Conservation (phyloP, 2,797 vertebrate species). For the Sternotherus odoratus region DNA sequence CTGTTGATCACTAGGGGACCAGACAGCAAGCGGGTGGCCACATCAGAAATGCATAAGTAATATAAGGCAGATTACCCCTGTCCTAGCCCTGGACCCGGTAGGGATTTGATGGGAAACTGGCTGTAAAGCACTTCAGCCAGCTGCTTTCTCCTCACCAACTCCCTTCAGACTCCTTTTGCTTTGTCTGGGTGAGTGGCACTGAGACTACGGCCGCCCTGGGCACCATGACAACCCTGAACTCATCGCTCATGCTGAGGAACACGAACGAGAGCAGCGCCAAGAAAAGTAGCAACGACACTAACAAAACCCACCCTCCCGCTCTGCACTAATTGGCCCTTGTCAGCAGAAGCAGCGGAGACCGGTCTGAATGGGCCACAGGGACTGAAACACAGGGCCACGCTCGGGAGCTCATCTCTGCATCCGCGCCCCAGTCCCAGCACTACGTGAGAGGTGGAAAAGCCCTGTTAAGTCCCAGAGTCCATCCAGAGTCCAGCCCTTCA, state of each 20-base stretch:
- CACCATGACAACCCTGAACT: background rate
- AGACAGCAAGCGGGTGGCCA: rapidly evolving
- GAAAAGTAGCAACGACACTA: background rate
- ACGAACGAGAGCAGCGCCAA: background rate
- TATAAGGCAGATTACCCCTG: background rate
- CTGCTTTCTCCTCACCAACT: background rate
- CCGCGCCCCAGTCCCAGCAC: background rate
- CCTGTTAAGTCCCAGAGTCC: background rate
- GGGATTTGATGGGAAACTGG: background rate
- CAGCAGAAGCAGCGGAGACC: background rate
- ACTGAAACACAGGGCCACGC: background rate
- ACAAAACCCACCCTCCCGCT: background rate
- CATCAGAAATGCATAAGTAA: background rate
- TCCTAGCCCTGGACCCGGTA: background rate
- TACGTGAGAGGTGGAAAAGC: background rate
- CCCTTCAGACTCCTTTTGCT: background rate
- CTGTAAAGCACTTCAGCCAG: no score
- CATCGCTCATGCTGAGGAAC: background rate
- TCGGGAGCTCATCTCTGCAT: rapidly evolving
- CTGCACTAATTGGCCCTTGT: background rate
- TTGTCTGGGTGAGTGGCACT: rapidly evolving
- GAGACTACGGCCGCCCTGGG: background rate
- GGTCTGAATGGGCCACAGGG: rapidly evolving
- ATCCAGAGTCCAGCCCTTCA: background rate
- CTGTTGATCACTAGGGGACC: background rate